These are phyloP conservation scores for Tipula helvola DNA, from an alignment of 2,888 invertebrate genomes.

Conservation along the genomic window DNA sequence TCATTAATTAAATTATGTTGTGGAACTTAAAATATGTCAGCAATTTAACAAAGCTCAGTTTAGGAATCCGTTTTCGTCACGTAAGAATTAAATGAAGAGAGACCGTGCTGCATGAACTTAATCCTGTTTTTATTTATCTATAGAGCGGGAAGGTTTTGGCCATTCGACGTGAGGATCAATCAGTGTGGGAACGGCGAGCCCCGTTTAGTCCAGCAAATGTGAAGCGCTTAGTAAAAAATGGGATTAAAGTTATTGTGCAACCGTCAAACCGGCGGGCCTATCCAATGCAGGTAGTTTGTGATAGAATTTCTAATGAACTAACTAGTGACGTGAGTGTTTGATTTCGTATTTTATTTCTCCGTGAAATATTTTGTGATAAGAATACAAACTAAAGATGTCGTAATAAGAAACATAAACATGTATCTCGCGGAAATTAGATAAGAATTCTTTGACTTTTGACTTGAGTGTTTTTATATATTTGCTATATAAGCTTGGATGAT, in stretches of 20 bases:
- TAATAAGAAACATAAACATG: not conserved
- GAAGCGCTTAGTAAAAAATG: slow-evolving; percentile 69
- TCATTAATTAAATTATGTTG: not conserved
- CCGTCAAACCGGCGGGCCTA: slow-evolving; percentile 96
- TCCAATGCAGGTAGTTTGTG: slow-evolving; percentile 68
- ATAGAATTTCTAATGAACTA: not conserved
- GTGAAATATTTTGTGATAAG: not conserved
- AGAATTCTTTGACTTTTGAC: not conserved
- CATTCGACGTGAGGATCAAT: slow-evolving; percentile 82
- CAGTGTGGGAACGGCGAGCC: slow-evolving; percentile 92
- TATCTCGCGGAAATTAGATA: not conserved
- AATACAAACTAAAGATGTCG: not conserved
- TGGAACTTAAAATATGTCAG: not conserved
- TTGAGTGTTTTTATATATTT: not conserved
- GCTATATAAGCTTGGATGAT: not conserved
- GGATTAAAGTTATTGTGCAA: slow-evolving; percentile 92
- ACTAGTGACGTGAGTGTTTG: not conserved
- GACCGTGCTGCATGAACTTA: not conserved
- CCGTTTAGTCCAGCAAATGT: slow-evolving; percentile 91
- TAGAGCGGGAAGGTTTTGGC: slow-evolving; percentile 63
- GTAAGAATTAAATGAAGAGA: not conserved
- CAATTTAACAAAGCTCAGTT: not conserved
- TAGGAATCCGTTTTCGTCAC: not conserved
- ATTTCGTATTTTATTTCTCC: not conserved
- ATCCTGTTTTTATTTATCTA: slow-evolving; percentile 18